Percentiles rank a stretch among this genome's conserved stretches.
These are phyloP conservation scores for Todiramphus saurophagus DNA, from an alignment of 2,113 vertebrate species.

Conservation along the genomic window DNA sequence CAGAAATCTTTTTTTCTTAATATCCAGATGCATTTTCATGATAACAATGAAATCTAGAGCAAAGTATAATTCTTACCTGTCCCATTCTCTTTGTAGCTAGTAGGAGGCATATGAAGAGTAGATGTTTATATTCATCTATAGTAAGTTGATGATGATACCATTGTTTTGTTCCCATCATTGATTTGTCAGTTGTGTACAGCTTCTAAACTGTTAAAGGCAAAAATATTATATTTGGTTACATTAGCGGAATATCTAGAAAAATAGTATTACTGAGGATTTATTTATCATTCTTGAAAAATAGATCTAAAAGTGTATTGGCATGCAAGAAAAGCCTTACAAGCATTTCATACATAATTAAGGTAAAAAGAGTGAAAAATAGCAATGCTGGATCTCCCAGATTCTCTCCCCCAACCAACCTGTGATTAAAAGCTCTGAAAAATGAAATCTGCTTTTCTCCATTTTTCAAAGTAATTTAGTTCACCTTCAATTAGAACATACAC, in stretches of 20 bases:
- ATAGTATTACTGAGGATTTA: not conserved
- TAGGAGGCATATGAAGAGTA: not conserved
- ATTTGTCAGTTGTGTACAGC: not conserved
- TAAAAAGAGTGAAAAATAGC: not conserved
- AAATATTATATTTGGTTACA: not conserved
- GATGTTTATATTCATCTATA: not conserved
- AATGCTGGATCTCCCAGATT: not conserved
- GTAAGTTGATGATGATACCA: not conserved
- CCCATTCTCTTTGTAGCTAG: not conserved
- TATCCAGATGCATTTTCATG: not conserved
- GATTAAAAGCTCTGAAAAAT: not conserved
- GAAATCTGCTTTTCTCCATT: not conserved
- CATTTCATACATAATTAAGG: not conserved
- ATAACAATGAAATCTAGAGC: not conserved
- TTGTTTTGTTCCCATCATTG: not conserved
- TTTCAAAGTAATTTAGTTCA: conserved; percentile 3
- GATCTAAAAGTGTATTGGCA: not conserved
- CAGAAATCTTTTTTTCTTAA: not conserved
- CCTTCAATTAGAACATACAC: not conserved
- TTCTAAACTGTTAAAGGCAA: not conserved
- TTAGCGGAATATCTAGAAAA: not conserved
- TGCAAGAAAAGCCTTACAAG: not conserved
- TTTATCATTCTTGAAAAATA: not conserved
- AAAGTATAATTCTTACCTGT: not conserved
- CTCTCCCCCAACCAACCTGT: not conserved